Percentiles rank a stretch among this genome's conserved stretches.
phyloP scores from a whole-genome alignment of 2,888 invertebrate genomes.

The Lithophane socia region DNA sequence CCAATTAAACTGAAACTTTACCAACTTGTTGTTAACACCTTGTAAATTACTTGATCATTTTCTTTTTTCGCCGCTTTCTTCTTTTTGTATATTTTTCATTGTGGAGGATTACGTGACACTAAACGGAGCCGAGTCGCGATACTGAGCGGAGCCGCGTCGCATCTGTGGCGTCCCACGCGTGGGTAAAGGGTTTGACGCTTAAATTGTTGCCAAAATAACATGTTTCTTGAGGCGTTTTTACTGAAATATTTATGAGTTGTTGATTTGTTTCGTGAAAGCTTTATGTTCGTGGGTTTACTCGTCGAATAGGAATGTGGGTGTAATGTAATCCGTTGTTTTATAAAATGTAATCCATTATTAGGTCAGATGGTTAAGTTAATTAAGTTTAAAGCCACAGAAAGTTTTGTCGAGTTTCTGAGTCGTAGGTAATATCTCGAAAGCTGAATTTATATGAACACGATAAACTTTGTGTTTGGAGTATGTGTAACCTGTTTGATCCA shows the following conservation, averaged over 20 bases:
- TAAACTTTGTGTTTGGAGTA: conserved; percentile 3
- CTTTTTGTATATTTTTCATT: conserved; percentile 1
- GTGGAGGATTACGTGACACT: neutral
- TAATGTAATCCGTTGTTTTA: neutral
- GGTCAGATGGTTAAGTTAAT: conserved; percentile 4
- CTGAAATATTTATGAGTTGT: conserved; percentile 38
- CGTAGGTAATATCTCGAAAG: conserved; percentile 6
- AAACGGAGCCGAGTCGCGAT: neutral
- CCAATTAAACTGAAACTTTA: conserved; percentile 34
- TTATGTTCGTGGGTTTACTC: neutral
- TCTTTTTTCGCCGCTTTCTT: conserved; percentile 21
- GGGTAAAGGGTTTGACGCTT: conserved; percentile 10
- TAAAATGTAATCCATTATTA: conserved; percentile 7
- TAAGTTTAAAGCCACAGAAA: conserved; percentile 12
- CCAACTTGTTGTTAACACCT: conserved; percentile 48
- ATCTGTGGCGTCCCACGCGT: conserved; percentile 30
- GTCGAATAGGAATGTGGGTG: neutral
- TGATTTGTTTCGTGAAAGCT: conserved; percentile 25
- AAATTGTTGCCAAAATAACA: conserved; percentile 21
- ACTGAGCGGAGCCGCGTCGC: neutral
- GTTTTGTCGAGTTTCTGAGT: conserved; percentile 15
- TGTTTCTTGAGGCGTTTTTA: conserved; percentile 4
- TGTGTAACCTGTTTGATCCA: neutral
- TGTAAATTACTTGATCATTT: conserved; percentile 54
- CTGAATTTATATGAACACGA: conserved; percentile 6